Base-by-base conservation (phyloP, 1,140 invertebrate genomes). In the Leptoteleia sp. region DNA sequence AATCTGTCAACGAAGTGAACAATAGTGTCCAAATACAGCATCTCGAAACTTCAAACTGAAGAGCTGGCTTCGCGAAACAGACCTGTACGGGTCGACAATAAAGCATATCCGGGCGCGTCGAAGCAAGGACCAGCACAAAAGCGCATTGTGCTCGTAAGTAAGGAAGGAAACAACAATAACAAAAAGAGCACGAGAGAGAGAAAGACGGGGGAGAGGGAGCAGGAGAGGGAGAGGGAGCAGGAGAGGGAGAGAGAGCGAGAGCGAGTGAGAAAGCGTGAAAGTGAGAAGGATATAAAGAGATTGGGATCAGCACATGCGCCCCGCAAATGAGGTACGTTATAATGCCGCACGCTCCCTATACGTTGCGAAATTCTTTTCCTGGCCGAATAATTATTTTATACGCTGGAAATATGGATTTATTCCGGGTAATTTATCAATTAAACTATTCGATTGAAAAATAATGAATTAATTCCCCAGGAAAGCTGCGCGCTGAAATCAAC, bases 371-470 rank as follows among this genome's bases (percentile, higher is more conserved):
- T 31, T 48, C 31, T 45, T 22, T 42, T 35, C 5, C 52, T 25
- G 37, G 8, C 19, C 35, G 29, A 81, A 73, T 80, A 80, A 81
- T 77, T 61, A 72, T 71, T 84, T 80, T 79, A 81, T 81, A 54
- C 79, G 67, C 68, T 75, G 67, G 55, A 65, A 65, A 79, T 78
- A 75, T 59, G 73, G 48, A 80, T 82, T 83, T 79, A 78, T 85
- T 82, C 59, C 50, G 42, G 31, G 16, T 48, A 61, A 68, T 83
- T 83, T 79, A 64, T 79, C 80, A 81, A 79, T 81, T 78, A 80
- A 80, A 50, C 62, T 35, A 64, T 48, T 57, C 54, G 70, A 73
- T 83, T 61, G 80, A 79, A 83, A 85, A 85, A 81, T 80, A 81
- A 80, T 70, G 80, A 77, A 81, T 83, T 83, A 85, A 84, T 84